A percentile compares a stretch with the other conserved stretches of the same genome.
Conservation (phyloP, 2,113 vertebrate species). For the Antechinus flavipes region DNA sequence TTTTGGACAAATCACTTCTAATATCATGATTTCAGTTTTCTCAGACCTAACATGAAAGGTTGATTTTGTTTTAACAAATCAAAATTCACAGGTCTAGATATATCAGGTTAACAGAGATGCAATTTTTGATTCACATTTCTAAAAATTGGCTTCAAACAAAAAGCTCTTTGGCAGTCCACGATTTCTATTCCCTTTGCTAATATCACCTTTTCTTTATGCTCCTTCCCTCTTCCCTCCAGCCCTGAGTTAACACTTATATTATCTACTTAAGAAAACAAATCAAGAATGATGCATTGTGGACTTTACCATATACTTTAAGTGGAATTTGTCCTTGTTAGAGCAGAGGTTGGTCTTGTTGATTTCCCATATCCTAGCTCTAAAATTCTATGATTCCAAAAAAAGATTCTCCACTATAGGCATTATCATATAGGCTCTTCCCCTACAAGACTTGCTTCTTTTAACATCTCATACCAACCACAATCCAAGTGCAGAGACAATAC, state of each 20-base stretch:
- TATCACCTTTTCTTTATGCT: background rate
- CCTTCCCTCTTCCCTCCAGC: background rate
- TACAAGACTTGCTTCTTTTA: background rate
- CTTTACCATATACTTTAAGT: conserved; percentile 66
- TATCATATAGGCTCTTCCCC: background rate
- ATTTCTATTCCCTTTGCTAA: background rate
- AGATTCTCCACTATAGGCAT: background rate
- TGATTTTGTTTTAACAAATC: background rate
- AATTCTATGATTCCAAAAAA: background rate
- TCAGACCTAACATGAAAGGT: background rate
- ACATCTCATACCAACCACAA: background rate
- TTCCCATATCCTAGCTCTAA: background rate
- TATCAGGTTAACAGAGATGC: background rate
- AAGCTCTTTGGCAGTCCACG: conserved; percentile 27
- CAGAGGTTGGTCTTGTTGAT: background rate
- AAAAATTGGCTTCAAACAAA: conserved; percentile 35
- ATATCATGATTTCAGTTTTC: background rate
- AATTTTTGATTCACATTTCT: background rate
- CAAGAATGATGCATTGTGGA: conserved; percentile 73
- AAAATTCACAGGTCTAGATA: background rate
- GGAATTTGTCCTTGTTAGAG: conserved; percentile 64
- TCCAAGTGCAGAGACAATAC: background rate
- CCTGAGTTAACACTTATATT: conserved; percentile 41
- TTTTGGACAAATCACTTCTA: background rate
- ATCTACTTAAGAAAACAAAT: conserved; percentile 64